Base-by-base conservation (phyloP, 2,797 vertebrate species). In the Chaunax sp. region DNA sequence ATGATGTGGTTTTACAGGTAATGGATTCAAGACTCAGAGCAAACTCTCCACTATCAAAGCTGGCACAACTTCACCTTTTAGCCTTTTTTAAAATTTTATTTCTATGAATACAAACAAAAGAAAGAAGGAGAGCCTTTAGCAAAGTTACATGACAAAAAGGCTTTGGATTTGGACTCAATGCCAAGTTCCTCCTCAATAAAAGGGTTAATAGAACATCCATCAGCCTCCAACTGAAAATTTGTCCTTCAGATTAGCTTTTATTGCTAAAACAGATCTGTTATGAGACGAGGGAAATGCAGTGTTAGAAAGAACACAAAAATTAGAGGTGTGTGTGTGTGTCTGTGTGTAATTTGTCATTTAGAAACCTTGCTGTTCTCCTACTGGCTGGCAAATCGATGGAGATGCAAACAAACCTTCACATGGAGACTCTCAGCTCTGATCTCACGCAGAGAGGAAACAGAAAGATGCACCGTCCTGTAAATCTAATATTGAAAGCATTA, bases 321-420 rank as follows among this genome's bases (percentile, higher is more conserved):
- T n/a, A n/a, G n/a, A n/a, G n/a, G 37, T 14, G 55, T 41, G 63
- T 49, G 35, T 43, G 56, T 41, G 38, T 35, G 16, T 37, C 40
- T 45, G 28, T 15, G 62, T 57, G 38, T 57, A 43, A 53, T 52
- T 44, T 64, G 16, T 30, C 19, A 25, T 51, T n/a, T n/a, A n/a
- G n/a, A n/a, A n/a, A n/a, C n/a, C 54, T 56, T 25, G 25, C 33
- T 62, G 37, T 62, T 63, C 55, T 11, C 25, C 22, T 19, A 8
- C n/a, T n/a, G n/a, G n/a, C 20, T 47, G 45, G 12, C 8, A 15
- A 51, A 56, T 60, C 38, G 43, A 1, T n/a, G 13, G 20, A 52
- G 15, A 26, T 13, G 37, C 50, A 60, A 35, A 44, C 6, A 4
- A 49, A 59, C 14, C 9, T 19, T 52, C 49, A 26, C 55, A 28